phyloP scores from a whole-genome alignment of 2,888 invertebrate genomes.

The Luperina nickerlii region DNA sequence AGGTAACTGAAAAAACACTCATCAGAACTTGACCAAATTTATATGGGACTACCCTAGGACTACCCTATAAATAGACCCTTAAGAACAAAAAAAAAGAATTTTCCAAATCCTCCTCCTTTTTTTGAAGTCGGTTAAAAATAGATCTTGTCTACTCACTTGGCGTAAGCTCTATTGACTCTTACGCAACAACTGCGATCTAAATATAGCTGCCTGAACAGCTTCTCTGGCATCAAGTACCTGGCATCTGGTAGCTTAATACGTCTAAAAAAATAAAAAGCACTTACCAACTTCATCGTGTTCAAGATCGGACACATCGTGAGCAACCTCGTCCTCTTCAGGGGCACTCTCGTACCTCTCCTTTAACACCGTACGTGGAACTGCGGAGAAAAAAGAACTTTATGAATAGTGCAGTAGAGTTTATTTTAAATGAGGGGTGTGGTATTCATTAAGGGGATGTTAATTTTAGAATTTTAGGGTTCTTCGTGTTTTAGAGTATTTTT shows the following conservation, averaged over 20 bases:
- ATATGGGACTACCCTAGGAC: background rate
- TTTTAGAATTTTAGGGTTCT: slow-evolving; percentile 84
- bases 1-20: background rate
- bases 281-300: slow-evolving; percentile 89
- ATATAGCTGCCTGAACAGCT: slow-evolving; percentile 34
- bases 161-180: slow-evolving; percentile 28
- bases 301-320: slow-evolving; percentile 87
- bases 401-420: slow-evolving; percentile 61
- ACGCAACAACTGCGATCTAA: slow-evolving; percentile 16
- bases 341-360: slow-evolving; percentile 95
- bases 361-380: slow-evolving; percentile 95
- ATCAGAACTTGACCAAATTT: background rate
- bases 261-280: slow-evolving; percentile 75
- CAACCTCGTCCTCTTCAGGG: slow-evolving; percentile 94
- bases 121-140: background rate
- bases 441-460: slow-evolving; percentile 80
- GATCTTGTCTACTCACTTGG: slow-evolving; percentile 14
- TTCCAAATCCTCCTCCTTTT: background rate
- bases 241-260: slow-evolving; percentile 55
- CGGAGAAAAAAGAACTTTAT: slow-evolving; percentile 78
- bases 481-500: slow-evolving; percentile 78
- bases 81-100: background rate
- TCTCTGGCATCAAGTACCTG: slow-evolving; percentile 31
- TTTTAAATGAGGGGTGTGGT: slow-evolving; percentile 65
- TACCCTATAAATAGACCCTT: background rate